These are phyloP conservation scores for Athene cunicularia DNA, from an alignment of 2,113 vertebrate genomes.

Conservation along the genomic window DNA sequence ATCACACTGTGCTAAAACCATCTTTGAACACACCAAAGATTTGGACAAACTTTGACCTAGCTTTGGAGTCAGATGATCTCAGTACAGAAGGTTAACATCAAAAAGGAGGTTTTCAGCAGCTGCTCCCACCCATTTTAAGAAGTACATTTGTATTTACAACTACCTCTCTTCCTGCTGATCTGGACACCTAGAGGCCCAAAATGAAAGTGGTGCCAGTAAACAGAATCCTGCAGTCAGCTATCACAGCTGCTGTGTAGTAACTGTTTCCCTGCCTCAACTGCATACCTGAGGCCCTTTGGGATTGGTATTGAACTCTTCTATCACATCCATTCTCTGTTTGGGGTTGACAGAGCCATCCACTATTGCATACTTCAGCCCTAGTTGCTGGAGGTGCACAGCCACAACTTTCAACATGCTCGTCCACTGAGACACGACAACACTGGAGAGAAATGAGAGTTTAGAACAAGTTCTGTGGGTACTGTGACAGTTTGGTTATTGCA, in stretches of 20 bases:
- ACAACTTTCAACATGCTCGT: conserved; percentile 92
- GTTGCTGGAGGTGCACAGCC: conserved; percentile 79
- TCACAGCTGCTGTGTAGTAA: not conserved
- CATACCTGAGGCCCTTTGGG: conserved; percentile 84
- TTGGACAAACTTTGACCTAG: not conserved
- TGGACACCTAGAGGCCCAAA: not conserved
- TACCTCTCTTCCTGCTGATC: not conserved
- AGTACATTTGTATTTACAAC: not conserved
- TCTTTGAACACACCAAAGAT: not conserved
- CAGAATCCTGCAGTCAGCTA: not conserved
- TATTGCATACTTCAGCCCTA: conserved; percentile 76
- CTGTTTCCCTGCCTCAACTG: not conserved
- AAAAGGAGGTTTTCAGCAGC: not conserved
- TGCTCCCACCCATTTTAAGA: not conserved
- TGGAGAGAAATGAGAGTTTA: conserved; percentile 36
- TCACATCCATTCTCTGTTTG: conserved; percentile 91
- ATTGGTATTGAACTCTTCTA: conserved; percentile 93
- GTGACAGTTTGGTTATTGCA: not conserved
- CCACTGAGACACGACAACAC: conserved; percentile 97
- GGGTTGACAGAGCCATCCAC: conserved; percentile 90
- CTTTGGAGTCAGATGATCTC: not conserved
- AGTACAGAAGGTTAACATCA: not conserved
- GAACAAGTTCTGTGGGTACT: not conserved
- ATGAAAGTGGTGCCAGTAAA: not conserved
- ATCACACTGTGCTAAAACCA: not conserved